These are phyloP conservation scores for Dioctria rufipes DNA, from an alignment of 2,888 invertebrate species.

Conservation along the genomic window DNA sequence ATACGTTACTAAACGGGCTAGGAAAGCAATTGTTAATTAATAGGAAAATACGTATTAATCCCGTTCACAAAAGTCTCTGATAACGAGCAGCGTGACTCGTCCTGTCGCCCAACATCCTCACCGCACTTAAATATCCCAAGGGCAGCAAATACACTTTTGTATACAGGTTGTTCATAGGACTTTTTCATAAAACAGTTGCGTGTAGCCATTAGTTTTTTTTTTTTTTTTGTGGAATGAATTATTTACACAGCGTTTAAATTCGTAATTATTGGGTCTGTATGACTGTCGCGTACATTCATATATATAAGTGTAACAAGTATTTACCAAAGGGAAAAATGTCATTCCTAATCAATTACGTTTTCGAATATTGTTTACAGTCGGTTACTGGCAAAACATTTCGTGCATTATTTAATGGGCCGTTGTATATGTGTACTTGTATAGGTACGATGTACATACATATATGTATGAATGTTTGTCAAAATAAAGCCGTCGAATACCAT, in stretches of 20 bases:
- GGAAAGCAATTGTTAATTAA: constrained; percentile 19
- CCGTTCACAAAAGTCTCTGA: constrained; percentile 6
- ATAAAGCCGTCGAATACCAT: not conserved
- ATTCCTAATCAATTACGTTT: constrained; percentile 38
- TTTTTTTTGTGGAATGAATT: constrained; percentile 13
- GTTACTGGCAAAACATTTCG: constrained; percentile 1
- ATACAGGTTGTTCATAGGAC: not conserved
- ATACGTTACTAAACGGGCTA: not conserved
- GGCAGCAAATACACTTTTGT: not conserved
- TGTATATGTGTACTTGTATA: too few relatives aligned
- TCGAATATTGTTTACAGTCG: constrained; percentile 33
- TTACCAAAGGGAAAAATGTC: not conserved
- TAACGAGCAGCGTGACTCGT: not conserved
- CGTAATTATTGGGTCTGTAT: constrained; percentile 18
- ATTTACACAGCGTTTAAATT: constrained; percentile 25
- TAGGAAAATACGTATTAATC: constrained; percentile 21
- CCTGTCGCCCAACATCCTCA: not conserved
- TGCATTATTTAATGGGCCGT: constrained; percentile 17
- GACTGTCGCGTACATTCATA: not conserved
- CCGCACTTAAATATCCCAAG: not conserved
- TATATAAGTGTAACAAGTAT: not conserved
- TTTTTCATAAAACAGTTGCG: constrained; percentile 11
- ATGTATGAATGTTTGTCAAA: too few relatives aligned
- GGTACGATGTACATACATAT: too few relatives aligned
- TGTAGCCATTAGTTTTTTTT: not conserved